These are phyloP conservation scores for Manis crassicaudata DNA, from an alignment of 2,797 vertebrate genomes.

Conservation along the genomic window DNA sequence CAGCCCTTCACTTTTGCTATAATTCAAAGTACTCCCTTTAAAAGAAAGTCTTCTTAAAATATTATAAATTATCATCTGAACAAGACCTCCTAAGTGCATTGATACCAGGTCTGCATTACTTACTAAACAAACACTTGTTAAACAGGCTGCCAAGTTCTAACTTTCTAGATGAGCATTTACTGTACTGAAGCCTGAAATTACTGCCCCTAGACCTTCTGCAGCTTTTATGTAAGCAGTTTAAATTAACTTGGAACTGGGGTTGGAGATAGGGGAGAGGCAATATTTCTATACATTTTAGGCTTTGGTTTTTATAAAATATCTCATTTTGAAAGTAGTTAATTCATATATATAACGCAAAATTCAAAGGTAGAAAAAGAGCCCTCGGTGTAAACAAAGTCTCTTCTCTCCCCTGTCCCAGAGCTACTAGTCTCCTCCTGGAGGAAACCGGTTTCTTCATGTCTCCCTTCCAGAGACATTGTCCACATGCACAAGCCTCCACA, in stretches of 20 bases:
- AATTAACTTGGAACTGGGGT: not conserved
- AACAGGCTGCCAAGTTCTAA: not conserved
- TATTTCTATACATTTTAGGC: not conserved
- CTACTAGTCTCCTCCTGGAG: not conserved
- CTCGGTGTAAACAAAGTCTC: not conserved
- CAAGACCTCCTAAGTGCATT: not conserved
- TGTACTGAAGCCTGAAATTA: not conserved
- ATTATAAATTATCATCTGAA: slow-evolving; percentile 2
- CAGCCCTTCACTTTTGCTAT: not conserved
- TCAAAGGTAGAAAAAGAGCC: not conserved
- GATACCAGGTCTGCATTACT: not conserved
- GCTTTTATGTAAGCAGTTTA: not conserved
- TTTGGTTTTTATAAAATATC: slow-evolving; percentile 30
- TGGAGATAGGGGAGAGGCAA: not conserved
- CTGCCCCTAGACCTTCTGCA: not conserved
- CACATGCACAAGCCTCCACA: not conserved
- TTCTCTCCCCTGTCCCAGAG: not conserved
- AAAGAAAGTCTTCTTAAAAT: not conserved
- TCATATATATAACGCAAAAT: not conserved
- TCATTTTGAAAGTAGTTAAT: not conserved
- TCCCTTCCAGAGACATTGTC: not conserved
- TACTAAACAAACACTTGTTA: not conserved
- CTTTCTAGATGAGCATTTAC: not conserved
- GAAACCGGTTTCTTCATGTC: not conserved
- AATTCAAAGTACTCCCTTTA: not conserved